Evolutionary conservation across 2,888 invertebrate species (phyloP), one percentile per base, ranked within the genome.

Genomic region (Cabera pusaria): DNA sequence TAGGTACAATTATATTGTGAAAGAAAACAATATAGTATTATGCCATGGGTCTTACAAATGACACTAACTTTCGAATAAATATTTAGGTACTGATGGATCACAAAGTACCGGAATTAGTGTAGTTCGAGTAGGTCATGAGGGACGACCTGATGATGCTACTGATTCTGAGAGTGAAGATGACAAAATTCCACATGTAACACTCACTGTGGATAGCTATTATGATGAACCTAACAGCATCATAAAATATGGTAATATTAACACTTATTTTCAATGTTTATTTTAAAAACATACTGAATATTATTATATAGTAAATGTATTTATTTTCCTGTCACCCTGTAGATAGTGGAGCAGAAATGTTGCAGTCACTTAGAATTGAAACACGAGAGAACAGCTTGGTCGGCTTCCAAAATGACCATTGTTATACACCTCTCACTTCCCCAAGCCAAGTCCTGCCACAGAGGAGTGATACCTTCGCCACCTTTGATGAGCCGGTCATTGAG

Each of bases 371-470:
- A 53, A 86, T 88, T 59, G 88, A 88, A 58, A 88, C 88, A 29
- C 70, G 88, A 52, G 90, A 90, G 54, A 87, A 87, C 26, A 89
- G 88, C 62, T 84, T 92, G 39, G 89, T 92, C 58, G 91, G 94
- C 2, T 92, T 94, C 55, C 92, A 92, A 62, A 92, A 95, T 82
- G 96, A 96, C 72, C 96, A 96, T 65, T 95, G 95, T 65, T 96
- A 96, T 55, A 95, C 95, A 23, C 91, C 93, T 24, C 90, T 92
- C 18, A 93, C 91, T 16, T 93, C 93, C 37, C 92, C 93, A 14
- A 91, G 91, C 57, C 91, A 91, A 60, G 72, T 67, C 36, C 26
- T 69, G 44, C 74, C 84, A 39, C 78, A 79, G 47, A 67, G 59
- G 36, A 78, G 52, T 65, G 85, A 84, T 11, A 67, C 52, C 44